Conservation (phyloP, 1,140 invertebrate species). For the Ostrea edulis region DNA sequence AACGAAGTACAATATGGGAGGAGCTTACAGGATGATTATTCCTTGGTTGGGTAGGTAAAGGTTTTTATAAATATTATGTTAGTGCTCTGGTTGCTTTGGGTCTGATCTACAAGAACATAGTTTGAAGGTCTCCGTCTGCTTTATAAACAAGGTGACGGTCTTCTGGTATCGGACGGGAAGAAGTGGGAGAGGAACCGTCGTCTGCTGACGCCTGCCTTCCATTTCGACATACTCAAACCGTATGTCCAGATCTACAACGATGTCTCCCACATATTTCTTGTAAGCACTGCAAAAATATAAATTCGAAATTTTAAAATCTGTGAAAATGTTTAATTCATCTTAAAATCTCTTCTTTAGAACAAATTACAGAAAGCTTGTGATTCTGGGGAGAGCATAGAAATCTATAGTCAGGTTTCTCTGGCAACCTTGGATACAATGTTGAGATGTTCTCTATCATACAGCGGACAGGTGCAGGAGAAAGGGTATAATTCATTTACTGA, state of each 20-base stretch:
- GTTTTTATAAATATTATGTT: not conserved
- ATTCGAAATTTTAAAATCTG: too few relatives aligned
- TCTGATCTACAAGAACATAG: not conserved
- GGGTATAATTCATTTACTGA: slow-evolving; percentile 25
- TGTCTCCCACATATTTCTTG: slow-evolving; percentile 53
- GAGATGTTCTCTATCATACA: slow-evolving; percentile 51
- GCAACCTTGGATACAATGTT: slow-evolving; percentile 56
- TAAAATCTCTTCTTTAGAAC: not conserved
- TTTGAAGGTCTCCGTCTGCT: not conserved
- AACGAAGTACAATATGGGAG: slow-evolving; percentile 40
- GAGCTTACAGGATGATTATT: slow-evolving; percentile 46
- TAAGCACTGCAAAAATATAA: slow-evolving; percentile 17
- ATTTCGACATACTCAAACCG: slow-evolving; percentile 91
- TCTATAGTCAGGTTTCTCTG: slow-evolving; percentile 38
- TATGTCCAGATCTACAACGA: slow-evolving; percentile 90
- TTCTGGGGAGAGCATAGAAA: slow-evolving; percentile 27
- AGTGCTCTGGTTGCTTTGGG: not conserved
- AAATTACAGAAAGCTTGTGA: slow-evolving; percentile 12
- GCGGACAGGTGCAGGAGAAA: slow-evolving; percentile 45
- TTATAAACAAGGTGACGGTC: slow-evolving; percentile 56
- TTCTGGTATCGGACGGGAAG: slow-evolving; percentile 82
- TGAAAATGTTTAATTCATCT: too few relatives aligned
- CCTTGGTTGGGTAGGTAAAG: slow-evolving; percentile 65
- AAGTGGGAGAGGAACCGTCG: slow-evolving; percentile 90
- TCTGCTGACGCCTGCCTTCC: slow-evolving; percentile 93